Evolutionary conservation across 2,888 invertebrate species (phyloP).

Genomic region (Iselma pallidipennis): DNA sequence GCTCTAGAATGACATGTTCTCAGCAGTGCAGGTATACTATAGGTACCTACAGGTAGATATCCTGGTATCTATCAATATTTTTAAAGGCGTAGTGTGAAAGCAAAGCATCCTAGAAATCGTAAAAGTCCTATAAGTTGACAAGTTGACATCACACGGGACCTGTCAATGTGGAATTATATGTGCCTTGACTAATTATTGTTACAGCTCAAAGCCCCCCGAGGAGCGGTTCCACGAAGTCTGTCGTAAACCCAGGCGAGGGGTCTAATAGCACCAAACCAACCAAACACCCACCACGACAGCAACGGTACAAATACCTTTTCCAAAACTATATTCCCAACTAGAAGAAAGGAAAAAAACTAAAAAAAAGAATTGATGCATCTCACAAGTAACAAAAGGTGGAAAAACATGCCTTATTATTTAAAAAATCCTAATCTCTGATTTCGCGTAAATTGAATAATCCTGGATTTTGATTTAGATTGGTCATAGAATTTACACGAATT

Average conservation of each 20-base stretch:
- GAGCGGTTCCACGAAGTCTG: constrained; percentile 52
- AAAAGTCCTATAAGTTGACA: constrained; percentile 47
- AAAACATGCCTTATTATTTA: no score
- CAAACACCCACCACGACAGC: constrained; percentile 12
- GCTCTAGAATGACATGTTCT: not conserved
- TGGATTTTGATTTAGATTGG: not conserved
- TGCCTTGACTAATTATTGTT: constrained; percentile 51
- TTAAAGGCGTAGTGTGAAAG: not conserved
- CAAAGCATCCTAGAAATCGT: constrained; percentile 46
- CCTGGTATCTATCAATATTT: no score
- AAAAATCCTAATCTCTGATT: not conserved
- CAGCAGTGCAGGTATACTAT: not conserved
- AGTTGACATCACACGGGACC: constrained; percentile 47
- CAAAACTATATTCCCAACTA: not conserved
- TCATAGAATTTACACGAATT: not conserved
- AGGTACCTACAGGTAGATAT: not conserved
- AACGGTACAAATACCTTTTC: not conserved
- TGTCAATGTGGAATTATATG: constrained; percentile 47
- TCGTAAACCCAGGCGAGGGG: constrained; percentile 40
- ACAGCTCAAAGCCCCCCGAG: constrained; percentile 44
- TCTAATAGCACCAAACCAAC: not conserved
- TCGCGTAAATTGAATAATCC: not conserved
- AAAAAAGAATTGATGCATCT: no score
- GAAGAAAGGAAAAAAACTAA: not conserved
- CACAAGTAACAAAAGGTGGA: no score